A percentile compares a stretch with the other conserved stretches of the same genome.
These are phyloP conservation scores for Leptinotarsa texana DNA, from an alignment of 1,140 invertebrate species.

Conservation along the genomic window DNA sequence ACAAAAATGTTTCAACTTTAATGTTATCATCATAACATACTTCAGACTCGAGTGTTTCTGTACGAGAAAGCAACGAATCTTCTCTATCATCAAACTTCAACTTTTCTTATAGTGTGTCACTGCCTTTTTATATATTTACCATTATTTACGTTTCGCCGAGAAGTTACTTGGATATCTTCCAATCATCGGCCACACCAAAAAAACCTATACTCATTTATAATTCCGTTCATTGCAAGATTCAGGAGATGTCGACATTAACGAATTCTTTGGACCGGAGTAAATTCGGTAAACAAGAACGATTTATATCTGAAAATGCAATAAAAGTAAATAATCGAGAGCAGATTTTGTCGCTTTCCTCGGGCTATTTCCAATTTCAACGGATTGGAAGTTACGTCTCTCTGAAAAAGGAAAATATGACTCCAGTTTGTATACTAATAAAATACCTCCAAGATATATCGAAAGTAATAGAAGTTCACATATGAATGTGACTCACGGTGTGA, in stretches of 20 bases:
- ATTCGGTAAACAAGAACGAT: slow-evolving; percentile 30
- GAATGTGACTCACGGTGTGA: not conserved
- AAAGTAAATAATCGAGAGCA: slow-evolving; percentile 36
- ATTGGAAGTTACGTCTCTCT: slow-evolving; percentile 18
- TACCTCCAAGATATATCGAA: slow-evolving; percentile 14
- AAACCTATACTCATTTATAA: not conserved
- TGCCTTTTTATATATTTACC: too few relatives aligned
- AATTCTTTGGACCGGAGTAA: slow-evolving; percentile 14
- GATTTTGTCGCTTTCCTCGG: slow-evolving; percentile 35
- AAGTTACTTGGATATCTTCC: too few relatives aligned
- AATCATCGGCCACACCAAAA: not conserved
- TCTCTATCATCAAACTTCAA: too few relatives aligned
- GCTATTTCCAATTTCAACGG: slow-evolving; percentile 30
- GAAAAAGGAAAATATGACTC: slow-evolving; percentile 20
- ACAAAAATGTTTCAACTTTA: too few relatives aligned
- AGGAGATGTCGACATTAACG: not conserved
- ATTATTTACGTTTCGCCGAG: too few relatives aligned
- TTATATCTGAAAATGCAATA: slow-evolving; percentile 32
- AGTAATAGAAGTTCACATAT: slow-evolving; percentile 14
- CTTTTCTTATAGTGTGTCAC: too few relatives aligned
- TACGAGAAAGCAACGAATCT: too few relatives aligned
- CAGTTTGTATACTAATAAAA: slow-evolving; percentile 16
- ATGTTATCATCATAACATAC: too few relatives aligned
- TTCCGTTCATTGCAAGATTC: not conserved
- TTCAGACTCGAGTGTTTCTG: too few relatives aligned